Evolutionary conservation across 2,113 vertebrate species (phyloP).

Genomic region (Paracanthobrama guichenoti): DNA sequence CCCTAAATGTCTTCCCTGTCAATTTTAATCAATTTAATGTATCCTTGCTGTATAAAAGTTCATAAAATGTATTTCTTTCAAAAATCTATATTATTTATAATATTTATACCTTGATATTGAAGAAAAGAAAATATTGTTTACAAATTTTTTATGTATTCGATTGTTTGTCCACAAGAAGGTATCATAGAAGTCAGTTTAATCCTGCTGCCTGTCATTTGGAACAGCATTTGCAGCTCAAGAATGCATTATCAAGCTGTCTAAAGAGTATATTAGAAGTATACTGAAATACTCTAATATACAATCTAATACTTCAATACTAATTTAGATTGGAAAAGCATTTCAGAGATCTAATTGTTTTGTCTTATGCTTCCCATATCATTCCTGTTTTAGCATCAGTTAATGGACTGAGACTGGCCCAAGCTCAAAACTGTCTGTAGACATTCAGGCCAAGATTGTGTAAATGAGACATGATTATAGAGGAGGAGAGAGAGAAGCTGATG

Average conservation of each 20-base stretch:
- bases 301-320: neutral
- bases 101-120: neutral
- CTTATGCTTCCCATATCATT: neutral
- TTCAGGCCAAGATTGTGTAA: constrained; percentile 28
- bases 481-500: constrained; percentile 12
- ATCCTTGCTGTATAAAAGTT: no score
- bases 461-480: constrained; percentile 33
- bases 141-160: neutral
- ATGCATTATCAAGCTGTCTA: no score
- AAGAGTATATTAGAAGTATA: no score
- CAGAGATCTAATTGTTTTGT: neutral
- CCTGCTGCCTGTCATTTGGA: neutral
- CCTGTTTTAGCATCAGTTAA: constrained; percentile 41
- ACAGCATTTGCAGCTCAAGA: no score
- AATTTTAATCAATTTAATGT: neutral
- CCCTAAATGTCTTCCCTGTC: neutral
- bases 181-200: neutral
- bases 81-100: neutral
- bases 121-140: neutral
- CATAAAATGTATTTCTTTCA: no score
- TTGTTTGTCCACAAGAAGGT: no score
- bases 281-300: neutral
- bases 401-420: constrained; percentile 26
- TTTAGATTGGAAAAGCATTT: neutral
- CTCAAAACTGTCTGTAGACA: constrained; percentile 29